phyloP scores from a whole-genome alignment of 2,113 vertebrate species.

The Notothenia rossii region DNA sequence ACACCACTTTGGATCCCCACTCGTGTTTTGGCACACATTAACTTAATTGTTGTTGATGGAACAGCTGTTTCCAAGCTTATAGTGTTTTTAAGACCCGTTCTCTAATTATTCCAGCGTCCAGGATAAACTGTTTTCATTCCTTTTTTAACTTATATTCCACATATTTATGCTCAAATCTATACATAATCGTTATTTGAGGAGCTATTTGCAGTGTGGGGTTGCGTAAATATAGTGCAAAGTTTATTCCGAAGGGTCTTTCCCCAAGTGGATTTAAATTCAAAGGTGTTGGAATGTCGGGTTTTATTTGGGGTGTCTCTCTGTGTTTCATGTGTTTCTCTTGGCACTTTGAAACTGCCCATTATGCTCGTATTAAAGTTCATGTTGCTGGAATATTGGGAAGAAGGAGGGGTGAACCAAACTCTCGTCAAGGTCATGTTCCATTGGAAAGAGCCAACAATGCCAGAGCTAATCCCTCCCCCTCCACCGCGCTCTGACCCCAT shows the following conservation, averaged over 20 bases:
- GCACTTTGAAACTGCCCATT: conserved; percentile 73
- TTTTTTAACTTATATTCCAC: conserved; percentile 34
- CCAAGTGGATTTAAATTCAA: conserved; percentile 41
- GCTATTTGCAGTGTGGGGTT: conserved; percentile 25
- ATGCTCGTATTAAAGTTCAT: conserved; percentile 79
- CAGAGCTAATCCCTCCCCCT: conserved; percentile 81
- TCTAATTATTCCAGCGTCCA: conserved; percentile 42
- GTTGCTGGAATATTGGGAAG: conserved; percentile 75
- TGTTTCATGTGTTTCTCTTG: conserved; percentile 71
- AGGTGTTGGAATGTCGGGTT: conserved; percentile 71
- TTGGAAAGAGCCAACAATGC: conserved; percentile 82
- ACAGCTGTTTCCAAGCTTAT: conserved; percentile 57
- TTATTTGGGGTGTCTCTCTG: conserved; percentile 61
- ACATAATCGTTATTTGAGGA: conserved; percentile 48
- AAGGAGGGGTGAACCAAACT: conserved; percentile 71
- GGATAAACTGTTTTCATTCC: conserved; percentile 62
- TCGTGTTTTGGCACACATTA: conserved; percentile 62
- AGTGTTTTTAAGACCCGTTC: conserved; percentile 43
- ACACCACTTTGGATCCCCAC: conserved; percentile 57
- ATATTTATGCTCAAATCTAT: conserved; percentile 35
- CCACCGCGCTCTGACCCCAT: conserved; percentile 80
- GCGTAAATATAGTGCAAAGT: conserved; percentile 29
- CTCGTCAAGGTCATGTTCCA: conserved; percentile 86
- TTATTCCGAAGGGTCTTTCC: conserved; percentile 26
- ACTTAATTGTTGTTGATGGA: conserved; percentile 57